Evolutionary conservation across 2,113 vertebrate genomes (phyloP), one percentile per base, ranked within the genome.

Genomic region (Salvator merianae): DNA sequence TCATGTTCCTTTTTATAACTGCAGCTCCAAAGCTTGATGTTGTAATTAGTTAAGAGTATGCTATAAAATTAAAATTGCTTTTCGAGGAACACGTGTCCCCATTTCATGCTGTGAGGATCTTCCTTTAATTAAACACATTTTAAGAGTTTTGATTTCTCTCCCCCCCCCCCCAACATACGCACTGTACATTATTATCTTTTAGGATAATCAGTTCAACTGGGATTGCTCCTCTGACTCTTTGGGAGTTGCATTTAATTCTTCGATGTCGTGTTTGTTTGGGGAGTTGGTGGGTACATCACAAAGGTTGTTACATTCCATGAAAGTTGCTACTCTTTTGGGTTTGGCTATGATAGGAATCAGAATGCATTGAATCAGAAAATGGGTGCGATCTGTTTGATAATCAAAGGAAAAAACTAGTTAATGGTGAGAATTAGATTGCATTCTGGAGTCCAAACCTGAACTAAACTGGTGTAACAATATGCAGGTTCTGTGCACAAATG

Each of bases 21-120:
- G 38, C 71, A 82, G 20, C 26, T 88, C 28, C 53, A 66, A 47
- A 72, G 88, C 38, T 87, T 87, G 88, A 55, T 80, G 90, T 85
- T 93, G 86, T 91, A 92, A 85, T 91, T 90, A 92, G 91, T 89
- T 84, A 93, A 89, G 79, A 88, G n/a, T 59, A 77, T 75, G 65
- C 40, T 90, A 53, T 92, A 93, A 93, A 89, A 71, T 88, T 86
- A 89, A 89, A 89, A 88, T 83, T 91, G 80, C 84, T 88, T 92
- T 92, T 82, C 86, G 87, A 88, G 91, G 83, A 88, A 72, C 43
- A n/a, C 6, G 20, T 73, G 81, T 80, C 65, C 74, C 7, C 50
- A 53, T 85, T 90, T 47, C 86, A 81, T 43, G 77, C 88, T 72
- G 0, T 75, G 81, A 89, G 90, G 90, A 91, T 74, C 77, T 86